Percentiles rank a stretch among this genome's conserved stretches.
These are phyloP conservation scores for Solea solea DNA, from an alignment of 2,113 vertebrate species.

Conservation along the genomic window DNA sequence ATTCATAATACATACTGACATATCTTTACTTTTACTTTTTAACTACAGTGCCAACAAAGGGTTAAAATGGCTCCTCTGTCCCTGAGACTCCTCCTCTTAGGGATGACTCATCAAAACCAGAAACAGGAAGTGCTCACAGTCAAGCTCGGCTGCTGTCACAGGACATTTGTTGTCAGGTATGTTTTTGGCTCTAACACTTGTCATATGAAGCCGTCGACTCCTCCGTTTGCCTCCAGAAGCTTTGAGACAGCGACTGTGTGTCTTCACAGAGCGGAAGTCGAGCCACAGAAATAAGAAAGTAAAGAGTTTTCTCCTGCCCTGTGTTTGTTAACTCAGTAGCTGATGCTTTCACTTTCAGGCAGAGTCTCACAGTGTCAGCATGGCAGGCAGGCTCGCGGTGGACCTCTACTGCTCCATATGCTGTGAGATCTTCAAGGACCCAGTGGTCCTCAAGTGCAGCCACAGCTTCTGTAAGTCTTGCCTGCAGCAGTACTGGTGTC, in stretches of 20 bases:
- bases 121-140: slow-evolving; percentile 59
- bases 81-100: slow-evolving; percentile 48
- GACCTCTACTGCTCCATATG: slow-evolving; percentile 79
- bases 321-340: background rate
- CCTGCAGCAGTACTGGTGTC: slow-evolving; percentile 69
- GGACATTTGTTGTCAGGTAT: slow-evolving; percentile 20
- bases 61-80: slow-evolving; percentile 48
- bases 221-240: background rate
- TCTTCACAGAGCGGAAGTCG: background rate
- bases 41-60: slow-evolving; percentile 10
- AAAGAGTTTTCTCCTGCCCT: background rate
- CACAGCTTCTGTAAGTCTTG: slow-evolving; percentile 80
- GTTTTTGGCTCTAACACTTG: slow-evolving; percentile 6
- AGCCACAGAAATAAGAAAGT: background rate
- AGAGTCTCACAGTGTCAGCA: slow-evolving; percentile 6
- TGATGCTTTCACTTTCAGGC: slow-evolving; percentile 41
- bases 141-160: background rate
- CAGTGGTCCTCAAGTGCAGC: slow-evolving; percentile 80
- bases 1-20: too few species aligned
- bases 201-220: background rate
- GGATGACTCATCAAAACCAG: slow-evolving; percentile 55
- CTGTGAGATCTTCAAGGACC: slow-evolving; percentile 75
- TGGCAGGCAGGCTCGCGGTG: slow-evolving; percentile 65
- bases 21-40: too few species aligned
- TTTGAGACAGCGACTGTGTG: background rate